Evolutionary conservation across 2,797 vertebrate species (phyloP).

Genomic region (Poecile montanus): DNA sequence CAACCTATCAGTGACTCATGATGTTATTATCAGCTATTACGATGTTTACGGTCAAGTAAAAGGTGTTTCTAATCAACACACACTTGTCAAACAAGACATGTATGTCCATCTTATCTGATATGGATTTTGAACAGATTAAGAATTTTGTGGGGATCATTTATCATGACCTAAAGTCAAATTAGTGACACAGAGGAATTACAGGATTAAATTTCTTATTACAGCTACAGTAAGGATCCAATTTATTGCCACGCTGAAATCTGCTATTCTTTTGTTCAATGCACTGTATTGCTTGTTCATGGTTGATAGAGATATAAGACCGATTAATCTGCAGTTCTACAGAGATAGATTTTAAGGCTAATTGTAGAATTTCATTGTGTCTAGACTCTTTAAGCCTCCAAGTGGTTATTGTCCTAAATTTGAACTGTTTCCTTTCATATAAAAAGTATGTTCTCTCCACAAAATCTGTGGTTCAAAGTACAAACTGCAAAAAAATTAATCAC

Average conservation of each 20-base stretch:
- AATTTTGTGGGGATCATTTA: not conserved
- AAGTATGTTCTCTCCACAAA: not conserved
- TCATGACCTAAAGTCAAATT: not conserved
- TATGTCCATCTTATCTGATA: not conserved
- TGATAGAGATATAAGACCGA: conserved; percentile 5
- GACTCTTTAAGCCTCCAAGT: not conserved
- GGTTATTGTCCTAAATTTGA: not conserved
- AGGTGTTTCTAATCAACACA: not conserved
- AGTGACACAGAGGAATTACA: conserved; percentile 7
- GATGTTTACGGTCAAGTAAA: not conserved
- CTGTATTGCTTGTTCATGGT: not conserved
- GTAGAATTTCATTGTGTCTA: conserved; percentile 26
- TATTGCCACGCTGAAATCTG: not conserved
- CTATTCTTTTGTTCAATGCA: not conserved
- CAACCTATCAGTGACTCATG: not conserved
- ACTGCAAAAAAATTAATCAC: not conserved
- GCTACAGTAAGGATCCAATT: not conserved
- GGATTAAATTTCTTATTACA: conserved; percentile 37
- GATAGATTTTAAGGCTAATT: conserved; percentile 49
- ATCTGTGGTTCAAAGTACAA: not conserved
- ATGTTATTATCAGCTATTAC: not conserved
- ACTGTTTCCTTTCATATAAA: not conserved
- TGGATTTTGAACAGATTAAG: not conserved
- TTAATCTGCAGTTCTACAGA: conserved; percentile 37
- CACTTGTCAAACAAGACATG: not conserved